These are phyloP conservation scores for Callorhinus ursinus DNA, from an alignment of 2,113 vertebrate genomes.

Conservation along the genomic window DNA sequence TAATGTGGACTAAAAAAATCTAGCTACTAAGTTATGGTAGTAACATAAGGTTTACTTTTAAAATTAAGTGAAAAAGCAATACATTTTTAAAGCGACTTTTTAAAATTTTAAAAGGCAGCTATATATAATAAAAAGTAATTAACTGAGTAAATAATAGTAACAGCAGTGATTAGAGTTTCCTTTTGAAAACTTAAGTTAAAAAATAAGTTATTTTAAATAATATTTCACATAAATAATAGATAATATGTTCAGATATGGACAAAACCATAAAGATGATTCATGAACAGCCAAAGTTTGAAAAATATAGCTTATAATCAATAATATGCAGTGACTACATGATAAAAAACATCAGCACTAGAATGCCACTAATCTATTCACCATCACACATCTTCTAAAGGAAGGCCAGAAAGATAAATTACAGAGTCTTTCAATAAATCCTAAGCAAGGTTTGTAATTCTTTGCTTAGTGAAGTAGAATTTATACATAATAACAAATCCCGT, in stretches of 20 bases:
- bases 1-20: not conserved
- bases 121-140: not conserved
- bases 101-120: not conserved
- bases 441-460: not conserved
- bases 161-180: not conserved
- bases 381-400: not conserved
- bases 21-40: not conserved
- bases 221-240: not conserved
- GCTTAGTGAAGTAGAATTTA: not conserved
- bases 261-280: not conserved
- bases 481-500: not conserved
- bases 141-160: not conserved
- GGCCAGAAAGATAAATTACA: not conserved
- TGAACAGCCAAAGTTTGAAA: not conserved
- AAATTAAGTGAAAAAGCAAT: not conserved
- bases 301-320: conserved; percentile 16
- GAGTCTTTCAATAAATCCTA: not conserved
- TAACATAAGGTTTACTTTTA: not conserved
- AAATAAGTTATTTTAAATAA: conserved; percentile 32
- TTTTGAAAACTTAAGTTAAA: not conserved
- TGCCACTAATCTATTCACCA: not conserved
- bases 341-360: not conserved
- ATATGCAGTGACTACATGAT: not conserved
- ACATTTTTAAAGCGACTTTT: not conserved
- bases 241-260: not conserved